Evolutionary conservation across 2,888 invertebrate species (phyloP).

Genomic region (Aromia moschata): DNA sequence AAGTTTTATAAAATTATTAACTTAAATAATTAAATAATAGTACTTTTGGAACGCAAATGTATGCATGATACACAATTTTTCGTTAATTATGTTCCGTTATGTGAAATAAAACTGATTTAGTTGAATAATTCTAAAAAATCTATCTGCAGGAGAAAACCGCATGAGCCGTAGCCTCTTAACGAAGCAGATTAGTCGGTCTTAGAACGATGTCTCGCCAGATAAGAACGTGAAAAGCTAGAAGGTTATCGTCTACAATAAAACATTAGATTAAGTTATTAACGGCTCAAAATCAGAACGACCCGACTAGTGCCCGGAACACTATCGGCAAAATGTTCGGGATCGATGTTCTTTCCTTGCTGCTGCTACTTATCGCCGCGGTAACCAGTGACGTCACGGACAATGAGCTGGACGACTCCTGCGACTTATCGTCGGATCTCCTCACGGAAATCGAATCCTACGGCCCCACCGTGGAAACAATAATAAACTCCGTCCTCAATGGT

Average conservation of each 20-base stretch:
- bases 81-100: no score
- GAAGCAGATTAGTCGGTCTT: neutral
- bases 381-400: constrained; percentile 26
- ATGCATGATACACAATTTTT: no score
- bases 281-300: constrained; percentile 2
- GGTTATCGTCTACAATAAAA: constrained; percentile 20
- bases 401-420: constrained; percentile 53
- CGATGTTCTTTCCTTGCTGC: neutral
- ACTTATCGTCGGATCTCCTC: constrained; percentile 63
- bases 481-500: constrained; percentile 51
- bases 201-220: neutral
- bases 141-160: no score
- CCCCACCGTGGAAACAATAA: constrained; percentile 51
- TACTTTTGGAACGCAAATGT: no score
- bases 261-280: constrained; percentile 7
- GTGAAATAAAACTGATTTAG: no score
- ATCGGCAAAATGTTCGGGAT: neutral
- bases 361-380: constrained; percentile 15
- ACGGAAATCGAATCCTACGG: constrained; percentile 68
- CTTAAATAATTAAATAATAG: no score
- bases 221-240: neutral
- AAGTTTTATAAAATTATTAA: no score
- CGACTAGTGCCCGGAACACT: neutral
- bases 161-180: constrained; percentile 18
- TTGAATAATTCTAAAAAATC: no score